Percentiles rank a stretch among this genome's conserved stretches.
Evolutionary conservation across 2,113 vertebrate genomes (phyloP).

Genomic region (Empidonax traillii): DNA sequence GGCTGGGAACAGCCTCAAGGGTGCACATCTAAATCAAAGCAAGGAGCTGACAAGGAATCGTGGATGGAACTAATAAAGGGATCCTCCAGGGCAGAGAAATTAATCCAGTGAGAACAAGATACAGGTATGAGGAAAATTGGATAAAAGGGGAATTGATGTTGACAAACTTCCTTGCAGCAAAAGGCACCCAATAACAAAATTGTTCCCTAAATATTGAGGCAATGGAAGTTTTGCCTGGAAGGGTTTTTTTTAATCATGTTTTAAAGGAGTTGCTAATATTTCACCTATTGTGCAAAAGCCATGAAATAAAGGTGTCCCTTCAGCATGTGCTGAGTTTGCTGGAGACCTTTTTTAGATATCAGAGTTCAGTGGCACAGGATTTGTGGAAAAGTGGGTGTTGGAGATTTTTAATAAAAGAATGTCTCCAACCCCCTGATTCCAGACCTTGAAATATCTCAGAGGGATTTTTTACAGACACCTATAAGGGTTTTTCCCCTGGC

Average conservation of each 20-base stretch:
- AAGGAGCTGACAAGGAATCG: background rate
- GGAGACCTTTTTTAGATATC: background rate
- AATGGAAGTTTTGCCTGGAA: background rate
- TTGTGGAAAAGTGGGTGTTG: background rate
- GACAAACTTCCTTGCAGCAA: background rate
- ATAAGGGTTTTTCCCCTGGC: accelerated
- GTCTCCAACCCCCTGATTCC: background rate
- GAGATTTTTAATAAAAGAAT: background rate
- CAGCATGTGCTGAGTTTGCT: background rate
- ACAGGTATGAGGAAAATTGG: background rate
- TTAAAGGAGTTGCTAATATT: background rate
- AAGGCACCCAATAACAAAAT: background rate
- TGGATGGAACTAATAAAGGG: background rate
- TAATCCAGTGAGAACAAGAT: background rate
- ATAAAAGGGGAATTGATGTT: background rate
- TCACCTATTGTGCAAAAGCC: background rate
- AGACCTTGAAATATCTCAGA: background rate
- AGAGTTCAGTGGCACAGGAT: background rate
- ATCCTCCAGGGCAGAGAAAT: background rate
- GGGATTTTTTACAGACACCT: background rate
- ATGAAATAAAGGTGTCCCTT: background rate
- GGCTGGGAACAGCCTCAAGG: background rate
- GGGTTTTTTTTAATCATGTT: background rate
- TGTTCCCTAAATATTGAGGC: background rate
- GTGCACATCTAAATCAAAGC: background rate